A percentile compares a stretch with the other conserved stretches of the same genome.
phyloP scores from a whole-genome alignment of 2,113 vertebrate genomes.

The Sebastes schlegelii region DNA sequence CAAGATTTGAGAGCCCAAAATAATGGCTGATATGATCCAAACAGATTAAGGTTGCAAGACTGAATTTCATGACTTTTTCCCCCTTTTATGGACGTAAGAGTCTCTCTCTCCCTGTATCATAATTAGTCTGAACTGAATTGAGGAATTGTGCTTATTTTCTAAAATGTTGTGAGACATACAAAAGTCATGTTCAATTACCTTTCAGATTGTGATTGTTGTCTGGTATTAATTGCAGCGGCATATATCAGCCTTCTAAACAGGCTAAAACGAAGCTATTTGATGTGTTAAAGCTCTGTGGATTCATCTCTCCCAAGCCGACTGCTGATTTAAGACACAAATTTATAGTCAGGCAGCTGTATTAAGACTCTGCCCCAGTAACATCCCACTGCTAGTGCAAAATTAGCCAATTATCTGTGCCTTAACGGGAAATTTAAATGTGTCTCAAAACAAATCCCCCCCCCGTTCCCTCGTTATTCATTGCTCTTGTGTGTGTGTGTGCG shows the following conservation, averaged over 20 bases:
- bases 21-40: neutral
- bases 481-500: neutral
- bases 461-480: neutral
- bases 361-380: neutral
- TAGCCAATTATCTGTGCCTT: slow-evolving; percentile 51
- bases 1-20: neutral
- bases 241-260: neutral
- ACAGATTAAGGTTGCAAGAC: neutral
- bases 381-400: slow-evolving; percentile 38
- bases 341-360: neutral
- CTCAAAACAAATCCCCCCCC: slow-evolving; percentile 36
- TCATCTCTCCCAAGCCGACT: neutral
- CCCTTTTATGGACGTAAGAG: neutral
- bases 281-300: slow-evolving; percentile 5
- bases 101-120: neutral
- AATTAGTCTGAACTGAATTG: too few relatives aligned
- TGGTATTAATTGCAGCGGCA: neutral
- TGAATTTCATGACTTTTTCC: neutral
- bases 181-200: neutral
- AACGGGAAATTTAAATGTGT: slow-evolving; percentile 38
- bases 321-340: neutral
- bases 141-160: neutral
- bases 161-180: neutral
- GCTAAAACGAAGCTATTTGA: neutral
- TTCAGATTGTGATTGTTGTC: neutral